These are phyloP conservation scores for Dicyrtomina minuta DNA, from an alignment of 2,888 invertebrate species.

Conservation along the genomic window DNA sequence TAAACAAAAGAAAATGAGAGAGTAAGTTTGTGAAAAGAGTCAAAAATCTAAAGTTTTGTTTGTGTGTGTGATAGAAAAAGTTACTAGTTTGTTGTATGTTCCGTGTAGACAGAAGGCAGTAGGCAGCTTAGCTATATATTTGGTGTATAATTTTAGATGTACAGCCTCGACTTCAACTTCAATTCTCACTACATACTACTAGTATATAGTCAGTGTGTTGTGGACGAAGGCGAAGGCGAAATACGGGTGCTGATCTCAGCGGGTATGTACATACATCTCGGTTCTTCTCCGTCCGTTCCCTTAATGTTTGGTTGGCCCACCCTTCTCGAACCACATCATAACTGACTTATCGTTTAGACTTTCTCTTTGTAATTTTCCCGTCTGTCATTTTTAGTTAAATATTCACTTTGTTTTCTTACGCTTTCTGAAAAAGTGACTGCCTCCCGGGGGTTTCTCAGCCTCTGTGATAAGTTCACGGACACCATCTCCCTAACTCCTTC, in stretches of 20 bases:
- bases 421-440: neutral
- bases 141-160: neutral
- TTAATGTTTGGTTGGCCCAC: no score
- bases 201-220: no score
- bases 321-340: no score
- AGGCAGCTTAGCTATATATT: neutral
- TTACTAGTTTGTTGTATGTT: neutral
- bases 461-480: no score
- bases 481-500: no score
- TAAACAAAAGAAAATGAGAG: no score
- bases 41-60: neutral
- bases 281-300: no score
- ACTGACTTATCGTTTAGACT: no score
- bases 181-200: no score
- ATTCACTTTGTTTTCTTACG: slow-evolving; percentile 17
- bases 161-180: neutral
- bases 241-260: no score
- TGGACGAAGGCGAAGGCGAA: no score
- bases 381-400: slow-evolving; percentile 24
- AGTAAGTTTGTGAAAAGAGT: neutral
- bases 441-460: neutral
- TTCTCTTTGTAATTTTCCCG: slow-evolving; percentile 1
- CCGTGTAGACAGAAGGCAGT: neutral
- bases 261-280: no score
- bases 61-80: neutral